Base-by-base conservation (phyloP, 2,113 vertebrate species). In the Oceanodroma tethys region DNA sequence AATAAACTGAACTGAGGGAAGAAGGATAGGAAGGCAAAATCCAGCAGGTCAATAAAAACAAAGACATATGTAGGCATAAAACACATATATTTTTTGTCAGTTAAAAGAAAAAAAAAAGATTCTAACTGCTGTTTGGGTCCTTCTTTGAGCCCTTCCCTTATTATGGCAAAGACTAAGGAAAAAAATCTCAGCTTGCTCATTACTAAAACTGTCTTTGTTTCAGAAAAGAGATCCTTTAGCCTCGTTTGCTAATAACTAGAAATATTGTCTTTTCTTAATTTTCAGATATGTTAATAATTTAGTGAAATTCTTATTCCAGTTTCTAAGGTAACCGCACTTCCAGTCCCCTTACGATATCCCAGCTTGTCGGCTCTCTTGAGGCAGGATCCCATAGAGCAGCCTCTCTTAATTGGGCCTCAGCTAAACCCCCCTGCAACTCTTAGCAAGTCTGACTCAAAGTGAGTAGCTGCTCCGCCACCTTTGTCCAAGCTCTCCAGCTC, bases 191-290 rank as follows among this genome's bases (percentile, higher is more conserved):
- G 97, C 59, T 99, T 96, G 4, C 97, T 98, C 63, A 98, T 95
- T 16, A 98, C 93, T 97, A 99, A 97, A 95, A 98, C 25, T 68
- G 98, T 98, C 94, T 99, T 98, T 16, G 98, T 98, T 93, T 99
- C 98, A 20, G 87, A 98, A 98, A 63, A 98, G 96, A 98, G 71
- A 98, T 97, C 71, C 98, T 98, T 96, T 98, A 95, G 93, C 98
- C 98, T 97, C 98, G 98, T 70, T 99, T 99, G 96, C 98, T 99
- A 94, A 98, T 98, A 48, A 99, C 97, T 88, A 99, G 96, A 86
- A 99, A 96, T 47, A 98, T 90, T n/a, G 98, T 96, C 29, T 99
- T 98, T 34, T 98, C 98, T 81, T 99, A 98, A 93, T 99, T 99
- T 95, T 99, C 98, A 10, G 98, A 96, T 34, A 95, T 95, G 70